Evolutionary conservation across 1,140 invertebrate species (phyloP), one percentile per base, ranked within the genome.

Genomic region (Riptortus pedestris): DNA sequence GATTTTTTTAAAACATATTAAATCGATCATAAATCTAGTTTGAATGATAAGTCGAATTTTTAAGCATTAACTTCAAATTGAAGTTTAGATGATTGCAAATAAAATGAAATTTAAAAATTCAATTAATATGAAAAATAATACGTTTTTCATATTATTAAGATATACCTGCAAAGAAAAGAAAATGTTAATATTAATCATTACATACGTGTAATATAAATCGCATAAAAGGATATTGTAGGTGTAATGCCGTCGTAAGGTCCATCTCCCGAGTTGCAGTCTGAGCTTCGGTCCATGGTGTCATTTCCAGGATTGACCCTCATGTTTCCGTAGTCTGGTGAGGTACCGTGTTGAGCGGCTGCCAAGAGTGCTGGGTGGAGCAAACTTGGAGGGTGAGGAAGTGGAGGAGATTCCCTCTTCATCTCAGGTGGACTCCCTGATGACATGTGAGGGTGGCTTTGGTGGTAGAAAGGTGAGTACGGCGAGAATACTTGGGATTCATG

Each of bases 401-500:
- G 71, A 22, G 72, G 70, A 27, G 70, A 67, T 29, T 72, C 71
- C 60, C 70, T 64, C 62, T 69, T 57, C 62, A 70, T 60, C 58
- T 70, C 66, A 24, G 71, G 70, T 51, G 72, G 68, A 67, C 71
- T 71, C 12, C 68, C 68, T 11, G 70, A 69, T 28, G 66, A 68
- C 16, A 70, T 66, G 65, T 70, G 70, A 22, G 66, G 65, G 58
- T 73, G 71, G 65, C 33, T 83, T 59, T 79, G 79, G 69, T 79
- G 81, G 76, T 90, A 90, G 78, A 93, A 91, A 65, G 88, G 88
- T 72, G 86, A 88, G 77, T 91, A 91, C 64, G 90, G 88, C 64
- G 89, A 91, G 76, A 93, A 93, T 69, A 96, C 86, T 77, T 95
- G 90, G 66, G 90, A 93, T 77, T 96, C 92, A 78, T 95, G 91